phyloP scores from a whole-genome alignment of 2,797 vertebrate genomes.

The Cossypha niveicapilla region DNA sequence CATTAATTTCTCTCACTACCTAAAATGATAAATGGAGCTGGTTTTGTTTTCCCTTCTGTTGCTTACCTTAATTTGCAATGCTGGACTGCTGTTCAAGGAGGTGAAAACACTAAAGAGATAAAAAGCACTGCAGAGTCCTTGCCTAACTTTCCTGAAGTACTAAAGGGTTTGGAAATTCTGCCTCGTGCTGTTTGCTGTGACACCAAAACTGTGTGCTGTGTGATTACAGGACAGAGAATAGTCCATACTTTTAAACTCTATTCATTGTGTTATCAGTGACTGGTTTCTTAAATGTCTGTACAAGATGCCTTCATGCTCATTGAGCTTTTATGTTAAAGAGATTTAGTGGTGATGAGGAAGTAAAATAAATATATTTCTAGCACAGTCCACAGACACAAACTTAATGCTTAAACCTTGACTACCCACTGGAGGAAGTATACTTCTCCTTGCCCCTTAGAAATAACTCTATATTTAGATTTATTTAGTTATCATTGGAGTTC shows the following conservation, averaged over 20 bases:
- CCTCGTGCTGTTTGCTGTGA: background rate
- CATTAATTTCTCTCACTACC: background rate
- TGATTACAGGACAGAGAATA: background rate
- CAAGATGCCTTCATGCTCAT: background rate
- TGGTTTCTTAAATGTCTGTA: background rate
- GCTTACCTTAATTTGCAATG: background rate
- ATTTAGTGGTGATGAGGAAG: fast-evolving
- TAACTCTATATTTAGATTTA: conserved; percentile 20
- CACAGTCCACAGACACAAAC: background rate
- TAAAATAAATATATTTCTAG: background rate
- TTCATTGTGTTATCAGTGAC: background rate
- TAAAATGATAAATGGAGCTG: background rate
- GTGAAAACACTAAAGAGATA: background rate
- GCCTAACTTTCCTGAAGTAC: background rate
- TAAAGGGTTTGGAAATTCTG: background rate
- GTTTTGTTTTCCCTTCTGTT: background rate
- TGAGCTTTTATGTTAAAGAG: background rate
- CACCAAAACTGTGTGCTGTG: background rate
- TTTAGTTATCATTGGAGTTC: background rate
- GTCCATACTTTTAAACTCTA: background rate
- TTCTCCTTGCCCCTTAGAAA: background rate
- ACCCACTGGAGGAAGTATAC: background rate
- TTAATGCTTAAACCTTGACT: background rate
- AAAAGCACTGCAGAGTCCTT: background rate
- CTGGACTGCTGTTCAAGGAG: background rate